Evolutionary conservation across 2,113 vertebrate species (phyloP), one percentile per base, ranked within the genome.

Genomic region (Martes martes): DNA sequence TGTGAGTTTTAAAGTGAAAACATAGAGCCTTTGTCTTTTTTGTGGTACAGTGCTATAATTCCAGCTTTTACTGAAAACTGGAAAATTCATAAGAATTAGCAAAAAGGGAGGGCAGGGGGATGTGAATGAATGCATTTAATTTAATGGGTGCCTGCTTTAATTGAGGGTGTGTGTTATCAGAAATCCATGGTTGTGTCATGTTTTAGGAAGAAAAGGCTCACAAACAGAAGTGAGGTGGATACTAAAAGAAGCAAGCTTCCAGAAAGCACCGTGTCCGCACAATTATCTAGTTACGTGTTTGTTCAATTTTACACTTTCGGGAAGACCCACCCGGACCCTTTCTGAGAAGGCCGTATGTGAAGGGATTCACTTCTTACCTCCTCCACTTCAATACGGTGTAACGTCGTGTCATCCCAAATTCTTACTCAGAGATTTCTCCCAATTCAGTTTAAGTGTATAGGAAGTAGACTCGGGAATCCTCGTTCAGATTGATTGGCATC

Each of bases 101-200:
- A 31, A 24, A 89, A 92, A 16, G 33, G 24, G 42, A 33, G 52
- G 24, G 6, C 39, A 42, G 9, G 4, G 11, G 24, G 7, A 21
- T 73, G 7, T 50, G 33, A 84, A 84, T 59, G 42, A 71, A 92
- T 42, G 28, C 31, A 63, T 83, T 86, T 85, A 50, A 74, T 87
- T 10, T 69, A 28, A 78, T 55, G 2, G 6, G 11, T 65, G 13
- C 2, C 23, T 83, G 1, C n/a, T 85, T 82, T 69, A 67, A 69
- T 23, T 61, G 13, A 83, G 1, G 24, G 23, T 45, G 47, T 15
- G 1, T 28, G 7, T 21, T 67, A 61, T 61, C 50, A 50, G 24
- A 63, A 55, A 36, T 36, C 19, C 33, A 36, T 9, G 7, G 26
- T 24, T 81, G 1, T n/a, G 67, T 82, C 39, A 90, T 11, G 5